Conservation (phyloP, 35 echinoderm and acorn worm species). For the Lytechinus variegatus region DNA sequence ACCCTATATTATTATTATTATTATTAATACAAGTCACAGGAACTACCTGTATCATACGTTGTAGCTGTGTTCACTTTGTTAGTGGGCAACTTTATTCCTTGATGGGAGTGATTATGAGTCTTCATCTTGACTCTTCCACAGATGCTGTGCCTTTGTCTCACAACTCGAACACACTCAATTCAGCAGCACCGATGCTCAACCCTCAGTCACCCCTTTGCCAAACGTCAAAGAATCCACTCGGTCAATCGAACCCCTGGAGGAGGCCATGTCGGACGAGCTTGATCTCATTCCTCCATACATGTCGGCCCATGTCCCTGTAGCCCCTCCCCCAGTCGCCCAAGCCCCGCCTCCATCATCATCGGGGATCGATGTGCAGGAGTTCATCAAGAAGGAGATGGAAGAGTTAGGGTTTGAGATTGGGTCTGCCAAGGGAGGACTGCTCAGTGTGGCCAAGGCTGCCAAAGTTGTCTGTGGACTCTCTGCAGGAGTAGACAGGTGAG, state of each 20-base stretch:
- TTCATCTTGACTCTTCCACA: slow-evolving; percentile 39
- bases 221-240: slow-evolving; percentile 59
- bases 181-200: slow-evolving; percentile 73
- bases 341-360: slow-evolving; percentile 39
- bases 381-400: slow-evolving; percentile 85
- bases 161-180: slow-evolving; percentile 98
- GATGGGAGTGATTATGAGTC: neutral
- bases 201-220: slow-evolving; percentile 64
- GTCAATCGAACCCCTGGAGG: neutral
- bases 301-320: slow-evolving; percentile 49
- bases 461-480: slow-evolving; percentile 96
- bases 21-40: neutral
- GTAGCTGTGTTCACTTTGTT: neutral
- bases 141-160: slow-evolving; percentile 98
- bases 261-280: slow-evolving; percentile 53
- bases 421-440: slow-evolving; percentile 80
- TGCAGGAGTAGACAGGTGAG: slow-evolving; percentile 90
- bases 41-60: neutral
- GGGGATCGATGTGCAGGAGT: slow-evolving; percentile 76
- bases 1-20: too few relatives aligned
- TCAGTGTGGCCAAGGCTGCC: slow-evolving; percentile 76
- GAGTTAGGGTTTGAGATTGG: slow-evolving; percentile 93
- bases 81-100: too few relatives aligned
- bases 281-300: slow-evolving; percentile 80
- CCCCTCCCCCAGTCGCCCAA: slow-evolving; percentile 24